Evolutionary conservation across 2,888 invertebrate species (phyloP), one percentile per base, ranked within the genome.

Genomic region (Allygus modestus): DNA sequence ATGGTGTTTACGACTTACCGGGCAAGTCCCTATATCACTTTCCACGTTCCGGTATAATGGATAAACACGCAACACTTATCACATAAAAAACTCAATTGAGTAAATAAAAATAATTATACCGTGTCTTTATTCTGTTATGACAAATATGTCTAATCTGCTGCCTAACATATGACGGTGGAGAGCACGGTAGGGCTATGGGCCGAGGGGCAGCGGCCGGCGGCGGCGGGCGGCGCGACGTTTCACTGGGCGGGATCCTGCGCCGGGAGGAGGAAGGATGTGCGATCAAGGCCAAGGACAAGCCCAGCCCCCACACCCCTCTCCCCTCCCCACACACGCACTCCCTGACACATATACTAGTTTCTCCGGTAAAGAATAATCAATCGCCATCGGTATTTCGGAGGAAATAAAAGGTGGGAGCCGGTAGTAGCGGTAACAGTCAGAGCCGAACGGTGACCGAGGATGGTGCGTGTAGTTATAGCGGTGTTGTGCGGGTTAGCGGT

Each of bases 351-450:
- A 79, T 83, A 83, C 83, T 83, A 83, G 83, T 83, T 83, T 83
- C 83, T 83, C 83, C 83, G 37, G 83, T 83, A 83, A 83, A 83
- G 83, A 83, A 83, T 83, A 83, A 83, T 83, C 83, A 83, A 83
- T 83, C 73, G 83, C 73, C 83, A 58, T 75, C 37, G 83, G 83
- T 75, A 83, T 83, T 83, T 83, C 75, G 83, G 83, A 83, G 83
- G 58, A 73, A 83, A 83, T 83, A 83, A 75, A 83, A 83, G 83
- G 75, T 75, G 58, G 37, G 83, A 37, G 51, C 61, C 37, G 43
- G 75, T 75, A 31, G 75, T 75, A 33, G 43, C 75, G 73, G 83
- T 83, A 23, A 75, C 37, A 58, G 82, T 82, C 65, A 75, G 54
- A 31, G 65, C 28, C 11, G 31, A 28, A 28, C 65, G 28, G 65